These are phyloP conservation scores for Molothrus aeneus DNA, from an alignment of 2,797 vertebrate genomes.

Conservation along the genomic window DNA sequence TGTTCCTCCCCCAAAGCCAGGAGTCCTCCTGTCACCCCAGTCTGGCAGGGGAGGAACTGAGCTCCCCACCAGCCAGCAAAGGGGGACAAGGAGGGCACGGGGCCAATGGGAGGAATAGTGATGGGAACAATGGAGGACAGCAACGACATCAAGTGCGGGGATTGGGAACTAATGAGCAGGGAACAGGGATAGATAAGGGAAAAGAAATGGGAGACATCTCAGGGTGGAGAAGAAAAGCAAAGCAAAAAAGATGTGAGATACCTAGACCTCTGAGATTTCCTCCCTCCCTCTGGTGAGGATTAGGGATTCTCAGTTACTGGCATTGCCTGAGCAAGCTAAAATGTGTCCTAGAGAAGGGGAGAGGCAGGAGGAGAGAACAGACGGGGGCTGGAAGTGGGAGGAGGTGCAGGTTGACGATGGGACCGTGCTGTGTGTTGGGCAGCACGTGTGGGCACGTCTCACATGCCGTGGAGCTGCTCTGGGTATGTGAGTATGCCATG, in stretches of 20 bases:
- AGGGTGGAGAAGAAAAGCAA: neutral
- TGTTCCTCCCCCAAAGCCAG: neutral
- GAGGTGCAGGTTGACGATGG: neutral
- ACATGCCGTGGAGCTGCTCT: neutral
- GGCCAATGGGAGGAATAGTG: rapidly evolving
- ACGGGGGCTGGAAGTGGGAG: neutral
- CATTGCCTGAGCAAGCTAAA: constrained; percentile 29
- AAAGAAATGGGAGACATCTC: neutral
- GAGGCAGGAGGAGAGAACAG: neutral
- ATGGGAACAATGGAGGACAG: neutral
- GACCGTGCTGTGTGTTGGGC: neutral
- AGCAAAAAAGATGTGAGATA: neutral
- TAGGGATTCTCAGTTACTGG: constrained; percentile 24
- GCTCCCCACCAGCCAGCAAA: neutral
- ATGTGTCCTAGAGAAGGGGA: neutral
- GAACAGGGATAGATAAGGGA: neutral
- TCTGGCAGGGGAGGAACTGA: neutral
- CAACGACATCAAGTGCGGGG: neutral
- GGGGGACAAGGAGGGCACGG: neutral
- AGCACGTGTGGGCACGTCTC: constrained; percentile 5
- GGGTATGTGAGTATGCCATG: neutral
- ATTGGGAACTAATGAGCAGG: neutral
- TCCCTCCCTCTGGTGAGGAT: neutral
- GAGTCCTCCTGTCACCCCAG: neutral
- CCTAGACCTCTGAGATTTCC: neutral